Evolutionary conservation across 2,797 vertebrate genomes (phyloP).

Genomic region (Tauraco hartlaubi): DNA sequence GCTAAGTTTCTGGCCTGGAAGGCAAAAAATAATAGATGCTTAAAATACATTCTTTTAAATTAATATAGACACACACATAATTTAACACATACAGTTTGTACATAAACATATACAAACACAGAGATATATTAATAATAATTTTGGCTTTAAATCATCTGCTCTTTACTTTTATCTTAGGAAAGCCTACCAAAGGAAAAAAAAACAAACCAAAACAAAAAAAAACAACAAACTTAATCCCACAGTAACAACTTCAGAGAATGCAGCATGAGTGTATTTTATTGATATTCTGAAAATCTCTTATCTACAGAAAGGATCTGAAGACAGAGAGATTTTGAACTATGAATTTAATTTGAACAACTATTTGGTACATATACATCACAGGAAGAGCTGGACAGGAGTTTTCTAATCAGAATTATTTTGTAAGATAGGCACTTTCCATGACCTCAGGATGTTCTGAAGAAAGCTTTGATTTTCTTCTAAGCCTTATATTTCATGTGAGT

Average conservation of each 20-base stretch:
- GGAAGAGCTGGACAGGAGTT: neutral
- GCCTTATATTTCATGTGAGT: neutral
- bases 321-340: neutral
- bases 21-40: neutral
- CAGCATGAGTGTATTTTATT: neutral
- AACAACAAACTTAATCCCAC: neutral
- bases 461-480: neutral
- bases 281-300: neutral
- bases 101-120: neutral
- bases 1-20: neutral
- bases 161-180: neutral
- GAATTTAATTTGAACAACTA: neutral
- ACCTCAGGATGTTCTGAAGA: neutral
- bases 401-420: neutral
- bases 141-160: neutral
- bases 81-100: neutral
- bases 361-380: neutral
- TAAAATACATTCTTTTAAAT: neutral
- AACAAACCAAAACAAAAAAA: neutral
- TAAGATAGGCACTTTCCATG: neutral
- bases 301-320: neutral
- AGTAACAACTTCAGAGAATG: neutral
- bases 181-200: neutral
- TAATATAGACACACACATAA: neutral
- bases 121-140: neutral